Conservation (phyloP, 2,888 invertebrate species). For the Pediacus dermestoides region DNA sequence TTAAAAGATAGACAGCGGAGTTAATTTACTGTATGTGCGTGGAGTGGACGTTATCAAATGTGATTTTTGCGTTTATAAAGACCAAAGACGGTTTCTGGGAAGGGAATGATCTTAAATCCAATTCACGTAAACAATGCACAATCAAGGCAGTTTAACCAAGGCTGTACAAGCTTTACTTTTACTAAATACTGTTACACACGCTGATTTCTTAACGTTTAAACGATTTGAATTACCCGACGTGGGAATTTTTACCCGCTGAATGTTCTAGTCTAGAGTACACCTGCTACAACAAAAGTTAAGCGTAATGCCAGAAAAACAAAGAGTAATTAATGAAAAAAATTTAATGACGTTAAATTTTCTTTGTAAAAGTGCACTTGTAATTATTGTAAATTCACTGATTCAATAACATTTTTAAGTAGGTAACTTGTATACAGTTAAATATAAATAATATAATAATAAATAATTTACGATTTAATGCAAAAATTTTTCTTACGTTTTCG, state of each 20-base stretch:
- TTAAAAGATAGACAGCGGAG: too few species aligned
- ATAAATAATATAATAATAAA: too few species aligned
- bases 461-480: too few species aligned
- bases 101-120: conserved; percentile 3
- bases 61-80: neutral
- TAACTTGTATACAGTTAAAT: too few species aligned
- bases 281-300: conserved; percentile 1
- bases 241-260: conserved; percentile 6
- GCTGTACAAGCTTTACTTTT: conserved; percentile 9
- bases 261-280: conserved; percentile 2
- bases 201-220: neutral
- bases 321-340: too few species aligned
- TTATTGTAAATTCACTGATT: too few species aligned
- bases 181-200: conserved; percentile 8
- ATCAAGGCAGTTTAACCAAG: conserved; percentile 7
- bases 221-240: conserved; percentile 6
- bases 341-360: too few species aligned
- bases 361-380: too few species aligned
- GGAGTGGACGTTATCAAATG: neutral
- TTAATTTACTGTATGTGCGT: neutral
- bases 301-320: conserved; percentile 1
- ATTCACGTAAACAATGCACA: conserved; percentile 11
- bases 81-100: conserved; percentile 5
- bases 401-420: too few species aligned
- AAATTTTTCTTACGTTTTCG: too few species aligned